phyloP scores from a whole-genome alignment of 2,113 vertebrate genomes.

The Pangasianodon gigas region DNA sequence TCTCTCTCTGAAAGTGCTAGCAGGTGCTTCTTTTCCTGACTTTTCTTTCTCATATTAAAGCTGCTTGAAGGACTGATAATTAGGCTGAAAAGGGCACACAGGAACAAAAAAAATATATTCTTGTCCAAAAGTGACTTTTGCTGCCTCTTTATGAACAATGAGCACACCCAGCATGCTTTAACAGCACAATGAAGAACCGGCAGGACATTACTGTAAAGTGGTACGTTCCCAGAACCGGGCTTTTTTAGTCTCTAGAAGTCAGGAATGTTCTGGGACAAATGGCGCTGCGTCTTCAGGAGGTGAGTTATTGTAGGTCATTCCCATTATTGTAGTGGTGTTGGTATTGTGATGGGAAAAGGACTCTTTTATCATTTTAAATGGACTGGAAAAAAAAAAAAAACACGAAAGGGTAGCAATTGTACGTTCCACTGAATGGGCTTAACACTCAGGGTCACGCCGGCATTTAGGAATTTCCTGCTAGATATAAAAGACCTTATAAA shows the following conservation, averaged over 20 bases:
- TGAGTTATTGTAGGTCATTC: neutral
- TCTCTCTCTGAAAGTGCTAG: slow-evolving; percentile 56
- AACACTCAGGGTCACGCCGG: neutral
- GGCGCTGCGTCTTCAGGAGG: neutral
- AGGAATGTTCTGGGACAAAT: neutral
- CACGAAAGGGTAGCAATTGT: neutral
- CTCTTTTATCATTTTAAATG: neutral
- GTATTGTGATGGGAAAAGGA: neutral
- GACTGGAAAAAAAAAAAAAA: neutral
- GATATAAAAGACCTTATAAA: too few relatives aligned
- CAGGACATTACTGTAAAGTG: slow-evolving; percentile 14
- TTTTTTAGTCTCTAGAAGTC: neutral
- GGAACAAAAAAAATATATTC: neutral
- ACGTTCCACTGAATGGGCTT: neutral
- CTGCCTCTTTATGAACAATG: slow-evolving; percentile 52
- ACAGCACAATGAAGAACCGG: neutral
- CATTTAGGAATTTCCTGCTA: neutral
- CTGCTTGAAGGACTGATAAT: slow-evolving; percentile 55
- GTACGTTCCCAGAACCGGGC: neutral
- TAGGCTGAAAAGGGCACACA: slow-evolving; percentile 50
- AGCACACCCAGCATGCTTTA: slow-evolving; percentile 62
- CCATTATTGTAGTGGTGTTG: neutral
- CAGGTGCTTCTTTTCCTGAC: slow-evolving; percentile 70
- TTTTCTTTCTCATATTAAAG: slow-evolving; percentile 43
- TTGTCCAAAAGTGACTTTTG: slow-evolving; percentile 68